Base-by-base conservation (phyloP, 2,797 vertebrate species). In the Zenarchopterus dispar region DNA sequence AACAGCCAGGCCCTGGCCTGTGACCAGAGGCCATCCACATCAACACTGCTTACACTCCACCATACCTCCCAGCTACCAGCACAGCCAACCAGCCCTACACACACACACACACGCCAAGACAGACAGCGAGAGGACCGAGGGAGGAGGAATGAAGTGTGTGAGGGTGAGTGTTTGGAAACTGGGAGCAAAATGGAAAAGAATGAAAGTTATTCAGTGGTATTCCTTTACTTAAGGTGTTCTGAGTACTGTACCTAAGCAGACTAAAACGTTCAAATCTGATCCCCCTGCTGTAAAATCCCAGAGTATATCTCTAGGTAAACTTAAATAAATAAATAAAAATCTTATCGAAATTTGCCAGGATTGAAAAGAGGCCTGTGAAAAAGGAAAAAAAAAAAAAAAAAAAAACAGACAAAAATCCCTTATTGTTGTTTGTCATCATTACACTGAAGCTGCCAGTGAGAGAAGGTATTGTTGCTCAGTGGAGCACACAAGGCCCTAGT, bases 381-480 rank as follows among this genome's bases (percentile, higher is more conserved):
- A 69, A 69, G 46, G 43, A 33, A 70, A 58, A 74, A 42, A 73
- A 28, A 28, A 69, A 69, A 51, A 48, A 33, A 70, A 58, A 74
- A 42, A 73, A 28, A 28, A 26, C 6, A 28, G 28, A 54, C 67
- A 56, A 60, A 54, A 80, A 78, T 52, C 70, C 71, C 85, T 81
- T 88, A 85, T 91, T 92, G 87, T 91, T 91, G 89, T 91, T 90
- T 88, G 87, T 91, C 85, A 87, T 89, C 84, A 70, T 87, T 85
- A 85, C 84, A 68, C 68, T 70, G 81, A 75, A 81, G 85, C 90
- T 89, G 87, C 90, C 89, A 84, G 80, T 84, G 89, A 90, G 86
- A 80, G 81, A 73, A 80, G 91, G 89, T 83, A 93, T 94, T 94
- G 93, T 93, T 91, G 89, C 82, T 89, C 93, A 90, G 87, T 69